Base-by-base conservation (phyloP, 2,888 invertebrate genomes). In the Liposcelis brunnea region DNA sequence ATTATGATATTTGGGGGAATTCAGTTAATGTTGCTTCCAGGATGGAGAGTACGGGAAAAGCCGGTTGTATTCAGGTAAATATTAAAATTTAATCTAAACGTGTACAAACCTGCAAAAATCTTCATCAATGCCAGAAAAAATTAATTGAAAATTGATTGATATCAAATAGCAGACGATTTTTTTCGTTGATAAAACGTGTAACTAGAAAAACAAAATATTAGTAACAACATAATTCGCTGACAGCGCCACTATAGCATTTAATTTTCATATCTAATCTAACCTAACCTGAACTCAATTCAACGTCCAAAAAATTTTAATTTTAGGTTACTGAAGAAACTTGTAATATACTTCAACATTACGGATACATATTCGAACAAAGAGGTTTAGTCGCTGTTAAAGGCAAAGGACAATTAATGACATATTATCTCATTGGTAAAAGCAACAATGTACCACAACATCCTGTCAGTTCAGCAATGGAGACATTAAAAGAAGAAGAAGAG, bases 11-110 rank as follows among this genome's bases (percentile, higher is more conserved):
- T 55, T 91, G 90, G 90, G 93, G 93, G 2, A 93, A 94, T 60
- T 90, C 93, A 0, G 93, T 94, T 12, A 97, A 97, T 60, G 94
- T 97, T 1, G 93, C 95, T 5, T 91, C 91, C 1, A 70, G 94
- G 48, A 97, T 97, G 95, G 95, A 97, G 61, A 91, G 90, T 58
- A 94, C 94, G 0, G 95, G 95, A 49, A 91, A 90, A 67, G 89
- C 89, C 45, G 90, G 90, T 4, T 85, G 82, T 53, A 84, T 91
- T 56, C 90, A 94, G 78, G 91, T 90, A 56, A 64, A 55, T 48
- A 31, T 18, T 31, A 31, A 26, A 26, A 26, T 26, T 26, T n/a
- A n/a, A n/a, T n/a, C n/a, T n/a, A n/a, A n/a, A n/a, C n/a, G n/a
- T n/a, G n/a, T n/a, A n/a, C n/a, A n/a, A n/a, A n/a, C n/a, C n/a